Evolutionary conservation across 2,113 vertebrate genomes (phyloP).

Genomic region (Proteles cristata): DNA sequence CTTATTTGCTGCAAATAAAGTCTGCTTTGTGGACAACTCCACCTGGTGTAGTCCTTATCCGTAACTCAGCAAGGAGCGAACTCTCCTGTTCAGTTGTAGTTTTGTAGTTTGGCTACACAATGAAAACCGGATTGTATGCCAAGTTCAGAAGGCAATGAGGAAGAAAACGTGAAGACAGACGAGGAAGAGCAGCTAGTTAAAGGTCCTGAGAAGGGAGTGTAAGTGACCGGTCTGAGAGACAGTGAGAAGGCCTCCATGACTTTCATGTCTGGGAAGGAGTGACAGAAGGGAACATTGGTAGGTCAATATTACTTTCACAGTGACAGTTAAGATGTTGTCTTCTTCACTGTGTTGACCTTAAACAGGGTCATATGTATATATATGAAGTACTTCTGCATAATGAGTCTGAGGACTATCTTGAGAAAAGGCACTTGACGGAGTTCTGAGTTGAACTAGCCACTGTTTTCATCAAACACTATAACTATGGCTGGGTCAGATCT

Average conservation of each 20-base stretch:
- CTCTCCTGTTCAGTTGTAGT: too few species aligned
- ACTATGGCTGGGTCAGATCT: not conserved
- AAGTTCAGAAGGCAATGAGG: not conserved
- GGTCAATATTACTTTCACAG: not conserved
- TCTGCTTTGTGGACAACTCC: not conserved
- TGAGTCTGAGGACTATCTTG: not conserved
- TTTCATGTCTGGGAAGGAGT: not conserved
- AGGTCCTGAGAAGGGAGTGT: not conserved
- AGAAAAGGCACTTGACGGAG: not conserved
- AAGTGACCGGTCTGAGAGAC: not conserved
- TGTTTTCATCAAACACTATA: not conserved
- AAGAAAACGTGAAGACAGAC: not conserved
- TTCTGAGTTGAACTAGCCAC: not conserved
- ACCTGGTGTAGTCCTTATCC: not conserved
- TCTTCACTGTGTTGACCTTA: not conserved
- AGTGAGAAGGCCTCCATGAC: not conserved
- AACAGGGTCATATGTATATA: not conserved
- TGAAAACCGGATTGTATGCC: not conserved
- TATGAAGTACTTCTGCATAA: not conserved
- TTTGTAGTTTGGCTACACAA: not conserved
- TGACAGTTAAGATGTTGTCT: not conserved
- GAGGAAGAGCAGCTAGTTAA: not conserved
- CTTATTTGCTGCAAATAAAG: not conserved
- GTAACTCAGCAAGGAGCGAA: not conserved
- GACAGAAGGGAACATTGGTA: not conserved